Percentiles rank a stretch among this genome's conserved stretches.
Conservation (phyloP, 2,888 invertebrate genomes). For the Cryptocephalus primarius region DNA sequence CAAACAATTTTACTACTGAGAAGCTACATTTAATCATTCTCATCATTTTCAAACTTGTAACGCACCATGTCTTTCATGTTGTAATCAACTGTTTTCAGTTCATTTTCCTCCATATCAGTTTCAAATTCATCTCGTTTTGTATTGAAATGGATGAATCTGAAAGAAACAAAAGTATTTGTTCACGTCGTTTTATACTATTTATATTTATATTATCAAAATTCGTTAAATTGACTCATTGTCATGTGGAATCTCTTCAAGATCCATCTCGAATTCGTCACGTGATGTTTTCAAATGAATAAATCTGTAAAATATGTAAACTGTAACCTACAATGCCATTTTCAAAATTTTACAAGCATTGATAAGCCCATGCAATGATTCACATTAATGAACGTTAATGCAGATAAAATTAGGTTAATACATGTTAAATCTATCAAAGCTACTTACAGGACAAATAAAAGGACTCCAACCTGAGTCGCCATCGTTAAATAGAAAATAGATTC, state of each 20-base stretch:
- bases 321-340: not conserved
- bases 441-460: conserved; percentile 57
- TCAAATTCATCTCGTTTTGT: conserved; percentile 10
- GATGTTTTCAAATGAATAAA: not conserved
- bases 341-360: no score
- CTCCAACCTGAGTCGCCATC: conserved; percentile 54
- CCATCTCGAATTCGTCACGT: no score
- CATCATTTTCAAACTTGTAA: no score
- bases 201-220: not conserved
- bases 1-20: no score
- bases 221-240: not conserved
- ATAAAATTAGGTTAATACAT: not conserved
- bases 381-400: no score
- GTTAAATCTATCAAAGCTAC: conserved; percentile 23
- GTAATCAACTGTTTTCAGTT: no score
- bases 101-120: not conserved
- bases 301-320: not conserved
- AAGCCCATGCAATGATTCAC: no score
- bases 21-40: no score
- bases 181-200: not conserved
- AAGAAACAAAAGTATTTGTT: not conserved
- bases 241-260: no score
- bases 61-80: no score
- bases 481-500: conserved; percentile 63
- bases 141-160: conserved; percentile 10